Conservation (phyloP, 2,113 vertebrate species). For the Capricornis sumatraensis region DNA sequence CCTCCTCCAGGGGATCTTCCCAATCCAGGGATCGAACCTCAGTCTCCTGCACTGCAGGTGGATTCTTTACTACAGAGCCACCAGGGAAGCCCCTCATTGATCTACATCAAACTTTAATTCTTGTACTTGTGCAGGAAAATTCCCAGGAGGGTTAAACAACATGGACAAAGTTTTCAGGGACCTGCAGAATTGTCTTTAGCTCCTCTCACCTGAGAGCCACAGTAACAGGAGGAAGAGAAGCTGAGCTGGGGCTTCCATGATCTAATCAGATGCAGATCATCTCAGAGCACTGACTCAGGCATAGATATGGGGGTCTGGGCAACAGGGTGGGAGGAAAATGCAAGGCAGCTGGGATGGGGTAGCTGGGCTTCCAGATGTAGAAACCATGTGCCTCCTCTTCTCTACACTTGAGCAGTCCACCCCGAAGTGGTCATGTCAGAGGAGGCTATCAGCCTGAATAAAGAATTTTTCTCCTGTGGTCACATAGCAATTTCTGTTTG, state of each 20-base stretch:
- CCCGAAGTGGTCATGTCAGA: not conserved
- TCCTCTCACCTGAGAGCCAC: not conserved
- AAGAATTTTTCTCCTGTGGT: not conserved
- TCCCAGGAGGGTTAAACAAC: not conserved
- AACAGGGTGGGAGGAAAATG: not conserved
- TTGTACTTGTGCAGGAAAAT: not conserved
- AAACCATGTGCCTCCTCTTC: not conserved
- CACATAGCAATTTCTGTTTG: not conserved
- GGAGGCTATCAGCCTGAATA: not conserved
- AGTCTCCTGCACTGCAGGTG: not conserved
- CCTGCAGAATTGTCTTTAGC: not conserved
- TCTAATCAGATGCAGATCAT: not conserved
- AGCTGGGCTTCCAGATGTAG: not conserved
- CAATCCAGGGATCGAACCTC: not conserved
- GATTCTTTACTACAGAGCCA: not conserved
- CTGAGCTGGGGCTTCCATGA: not conserved
- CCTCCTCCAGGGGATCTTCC: not conserved
- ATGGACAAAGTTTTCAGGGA: not conserved
- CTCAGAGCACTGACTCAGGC: not conserved
- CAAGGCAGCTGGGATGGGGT: fast-evolving
- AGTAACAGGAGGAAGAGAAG: not conserved
- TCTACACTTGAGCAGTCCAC: not conserved
- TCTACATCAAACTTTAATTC: not conserved
- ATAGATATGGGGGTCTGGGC: not conserved
- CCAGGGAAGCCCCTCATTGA: not conserved